Base-by-base conservation (phyloP, 2,113 vertebrate genomes). In the Regulus satrapa region DNA sequence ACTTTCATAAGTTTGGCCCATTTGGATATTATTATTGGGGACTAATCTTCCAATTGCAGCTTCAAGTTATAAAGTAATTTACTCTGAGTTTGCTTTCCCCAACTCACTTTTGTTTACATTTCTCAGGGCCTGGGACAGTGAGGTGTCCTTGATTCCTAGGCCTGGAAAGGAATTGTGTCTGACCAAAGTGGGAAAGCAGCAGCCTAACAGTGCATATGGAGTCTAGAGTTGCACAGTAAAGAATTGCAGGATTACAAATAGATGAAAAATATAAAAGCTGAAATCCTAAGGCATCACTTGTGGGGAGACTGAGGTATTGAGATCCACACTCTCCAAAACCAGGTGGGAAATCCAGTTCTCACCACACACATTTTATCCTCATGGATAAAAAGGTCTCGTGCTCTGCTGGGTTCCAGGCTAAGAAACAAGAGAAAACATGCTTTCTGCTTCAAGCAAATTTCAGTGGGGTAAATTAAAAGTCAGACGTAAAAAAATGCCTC, bases 231-330 rank as follows among this genome's bases (percentile, higher is more conserved):
- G 9, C 2, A 12, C 40, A 36, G 16, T 45, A 1, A 45, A 54
- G 32, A 55, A 66, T 1, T 80, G 3, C 40, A 66, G n/a, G 40
- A 12, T 38, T 36, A 36, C 5, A 79, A 55, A 31, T 36, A 16
- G 0, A 36, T 31, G 10, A 14, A 19, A 45, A 25, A 25, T 8
- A 55, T 4, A 55, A 46, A 55, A 80, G 6, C n/a, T 46, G 12
- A 66, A 55, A 45, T 55, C 40, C 62, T 45, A 12, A 56, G 51
- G 8, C 40, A 67, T 6, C 4, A 3, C 26, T 32, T 0, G 0
- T 38, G 15, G 18, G 17, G 24, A 51, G 25, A 41, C 9, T 0
- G 0, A 14, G 24, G 12, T 43, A 1, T 1, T 4, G 68, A 86
- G 48, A 52, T 41, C 34, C 24, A 18, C 23, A 20, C 0, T 2